A percentile compares a stretch with the other conserved stretches of the same genome.
These are phyloP conservation scores for Lypha dubia DNA, from an alignment of 2,888 invertebrate species.

Conservation along the genomic window DNA sequence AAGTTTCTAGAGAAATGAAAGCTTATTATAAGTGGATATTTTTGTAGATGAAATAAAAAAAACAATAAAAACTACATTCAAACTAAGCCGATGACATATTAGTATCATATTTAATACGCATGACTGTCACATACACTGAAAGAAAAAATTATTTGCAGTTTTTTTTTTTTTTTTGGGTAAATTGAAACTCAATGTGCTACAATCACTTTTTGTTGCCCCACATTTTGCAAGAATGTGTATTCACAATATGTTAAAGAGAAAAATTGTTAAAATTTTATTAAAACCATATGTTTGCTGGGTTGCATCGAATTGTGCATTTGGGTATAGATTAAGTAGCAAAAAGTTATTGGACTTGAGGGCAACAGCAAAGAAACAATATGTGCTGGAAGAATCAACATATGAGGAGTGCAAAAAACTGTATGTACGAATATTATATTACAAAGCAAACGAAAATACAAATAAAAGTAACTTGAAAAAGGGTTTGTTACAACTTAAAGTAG, in stretches of 20 bases:
- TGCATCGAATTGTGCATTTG: neutral
- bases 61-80: neutral
- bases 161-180: neutral
- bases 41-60: neutral
- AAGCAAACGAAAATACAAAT: constrained; percentile 21
- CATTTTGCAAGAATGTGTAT: no score
- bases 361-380: neutral
- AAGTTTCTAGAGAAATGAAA: neutral
- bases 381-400: constrained; percentile 16
- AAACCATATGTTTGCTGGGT: constrained; percentile 33
- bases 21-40: neutral
- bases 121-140: neutral
- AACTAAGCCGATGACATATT: neutral
- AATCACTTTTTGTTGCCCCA: no score
- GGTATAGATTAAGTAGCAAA: neutral
- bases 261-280: no score
- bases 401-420: neutral
- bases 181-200: no score
- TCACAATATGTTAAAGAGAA: no score
- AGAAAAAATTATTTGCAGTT: neutral
- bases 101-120: neutral
- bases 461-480: constrained; percentile 12
- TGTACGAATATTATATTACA: constrained; percentile 21
- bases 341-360: constrained; percentile 5
- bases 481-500: constrained; percentile 27